Percentiles rank a stretch among this genome's conserved stretches.
Conservation (phyloP, 2,113 vertebrate species). For the cattle (Bos taurus) region DNA sequence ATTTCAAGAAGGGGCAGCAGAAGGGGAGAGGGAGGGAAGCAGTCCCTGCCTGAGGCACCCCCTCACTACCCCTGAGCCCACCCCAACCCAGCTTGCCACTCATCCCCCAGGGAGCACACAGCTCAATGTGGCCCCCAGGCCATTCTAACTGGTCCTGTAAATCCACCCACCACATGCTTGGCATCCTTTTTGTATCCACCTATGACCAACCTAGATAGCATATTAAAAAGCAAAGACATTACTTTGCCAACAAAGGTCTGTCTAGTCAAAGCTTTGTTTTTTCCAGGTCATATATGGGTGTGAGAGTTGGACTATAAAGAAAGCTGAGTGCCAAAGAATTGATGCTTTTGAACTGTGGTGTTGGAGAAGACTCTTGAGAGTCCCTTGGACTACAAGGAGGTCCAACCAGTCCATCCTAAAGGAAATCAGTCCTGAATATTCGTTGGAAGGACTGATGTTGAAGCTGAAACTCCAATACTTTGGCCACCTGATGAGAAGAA, state of each 20-base stretch:
- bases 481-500: not conserved
- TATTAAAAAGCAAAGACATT: not conserved
- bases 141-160: not conserved
- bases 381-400: not conserved
- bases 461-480: not conserved
- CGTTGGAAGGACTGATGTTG: not conserved
- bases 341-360: not conserved
- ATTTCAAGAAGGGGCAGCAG: not conserved
- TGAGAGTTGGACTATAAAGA: not conserved
- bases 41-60: not conserved
- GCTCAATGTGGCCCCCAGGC: fast-evolving
- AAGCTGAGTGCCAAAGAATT: not conserved
- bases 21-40: not conserved
- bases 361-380: not conserved
- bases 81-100: not conserved
- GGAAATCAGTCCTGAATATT: not conserved
- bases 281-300: not conserved
- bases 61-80: not conserved
- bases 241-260: not conserved
- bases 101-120: not conserved
- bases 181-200: not conserved
- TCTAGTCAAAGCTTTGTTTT: not conserved
- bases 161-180: not conserved
- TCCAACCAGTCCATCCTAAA: not conserved
- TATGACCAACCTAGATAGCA: not conserved